Evolutionary conservation across 2,888 invertebrate genomes (phyloP), one percentile per base, ranked within the genome.

Genomic region (Erynnis tages): DNA sequence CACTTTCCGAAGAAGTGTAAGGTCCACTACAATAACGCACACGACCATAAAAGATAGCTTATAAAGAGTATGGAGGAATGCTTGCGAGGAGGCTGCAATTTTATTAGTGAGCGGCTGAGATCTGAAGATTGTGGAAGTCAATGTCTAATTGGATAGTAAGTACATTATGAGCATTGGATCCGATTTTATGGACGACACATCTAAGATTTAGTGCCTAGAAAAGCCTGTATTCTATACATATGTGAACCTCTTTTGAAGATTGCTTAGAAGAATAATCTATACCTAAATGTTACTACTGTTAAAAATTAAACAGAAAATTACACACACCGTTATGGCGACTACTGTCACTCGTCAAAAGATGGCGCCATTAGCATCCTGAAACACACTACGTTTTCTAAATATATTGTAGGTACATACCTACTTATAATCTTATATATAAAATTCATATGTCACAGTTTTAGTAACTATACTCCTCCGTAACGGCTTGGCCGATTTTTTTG

Each of bases 1-100:
- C 34, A 49, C 49, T 49, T 48, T 41, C 49, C 17, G 25, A 19
- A 40, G 49, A 49, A 32, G 48, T 10, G 13, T 52, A 44, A 52
- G 43, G 44, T 52, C 37, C 21, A 44, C 50, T 30, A 30, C 48
- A 40, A 48, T 19, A 43, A 30, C 30, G 40, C 30, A 40, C 21
- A 40, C 14, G 8, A 34, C 19, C 25, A 35, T 43, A 43, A 49
- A 30, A 40, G 13, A 43, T 10, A 50, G 16, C 34, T 27, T 11
- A 35, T 11, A 49, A n/a, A n/a, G n/a, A 27, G 4, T 35, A 27
- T 40, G 38, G 5, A 30, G 10, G 37, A 37, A 37, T 13, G 13
- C 14, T 32, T 32, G 16, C 41, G 35, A 35, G 17, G 34, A 41
- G 17, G 34, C n/a, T 25, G 19, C n/a, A 34, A 14, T 25, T 49